Base-by-base conservation (phyloP, 2,797 vertebrate genomes). In the Geotrypetes seraphini region DNA sequence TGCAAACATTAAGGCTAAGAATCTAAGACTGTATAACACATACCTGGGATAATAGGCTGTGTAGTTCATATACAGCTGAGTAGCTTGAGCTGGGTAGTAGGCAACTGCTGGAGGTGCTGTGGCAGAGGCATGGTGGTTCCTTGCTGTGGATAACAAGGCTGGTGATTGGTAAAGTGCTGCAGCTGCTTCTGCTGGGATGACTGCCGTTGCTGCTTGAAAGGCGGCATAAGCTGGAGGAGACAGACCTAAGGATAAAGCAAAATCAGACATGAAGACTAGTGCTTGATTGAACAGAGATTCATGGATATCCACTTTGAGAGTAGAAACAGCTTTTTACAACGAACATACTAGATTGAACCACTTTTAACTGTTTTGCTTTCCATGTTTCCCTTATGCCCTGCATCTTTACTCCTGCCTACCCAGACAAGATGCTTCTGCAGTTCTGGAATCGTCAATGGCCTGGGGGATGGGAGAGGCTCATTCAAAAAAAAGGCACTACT, bases 11-110 rank as follows among this genome's bases (percentile, higher is more conserved):
- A n/a, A n/a, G n/a, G n/a, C n/a, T n/a, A n/a, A n/a, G n/a, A n/a
- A n/a, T n/a, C n/a, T n/a, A n/a, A n/a, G n/a, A n/a, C n/a, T n/a
- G n/a, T n/a, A n/a, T n/a, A n/a, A n/a, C n/a, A n/a, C 60, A 31
- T 79, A 95, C 92, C 91, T 96, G 67, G 93, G 93, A 39, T 97
- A 97, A 61, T 94, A 96, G 7, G 92, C 84, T 1, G 93, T 96
- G 69, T 97, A 97, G 69, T 95, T 96, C 92, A 97, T 94, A 32
- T 92, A 97, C 27, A 97, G 85, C 49, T 97, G 92, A 53, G 86
- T 73, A 19, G 89, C 86, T 23, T 93, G 90, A 11, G 88, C 85
- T 13, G 91, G 85, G 57, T 91, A 97, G 60, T 94, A 97, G 31
- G 92, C 85, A 56, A 96, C 75, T 26, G 90, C 3, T 12, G 85